These are phyloP conservation scores for Arrhopalites spinosus DNA, from an alignment of 2,888 invertebrate genomes.

Conservation along the genomic window DNA sequence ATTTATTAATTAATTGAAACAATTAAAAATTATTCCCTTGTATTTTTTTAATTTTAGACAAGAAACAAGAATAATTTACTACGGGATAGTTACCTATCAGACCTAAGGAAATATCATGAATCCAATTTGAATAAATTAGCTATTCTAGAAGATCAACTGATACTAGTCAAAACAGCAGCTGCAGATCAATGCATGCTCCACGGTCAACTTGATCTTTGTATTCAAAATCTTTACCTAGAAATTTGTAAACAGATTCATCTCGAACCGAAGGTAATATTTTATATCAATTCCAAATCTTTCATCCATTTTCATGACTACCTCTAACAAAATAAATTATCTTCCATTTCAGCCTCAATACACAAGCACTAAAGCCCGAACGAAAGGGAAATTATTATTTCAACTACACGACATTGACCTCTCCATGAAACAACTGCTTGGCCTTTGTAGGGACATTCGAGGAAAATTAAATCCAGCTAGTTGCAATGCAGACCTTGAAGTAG, in stretches of 20 bases:
- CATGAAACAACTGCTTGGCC: background rate
- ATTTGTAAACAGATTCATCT: background rate
- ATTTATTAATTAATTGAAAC: background rate
- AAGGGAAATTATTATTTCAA: background rate
- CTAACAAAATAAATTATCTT: background rate
- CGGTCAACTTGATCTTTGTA: background rate
- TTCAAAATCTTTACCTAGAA: slow-evolving; percentile 5
- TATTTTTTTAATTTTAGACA: background rate
- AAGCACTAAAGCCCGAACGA: too few species aligned
- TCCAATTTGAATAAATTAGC: background rate
- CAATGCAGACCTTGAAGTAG: background rate
- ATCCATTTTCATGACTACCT: background rate
- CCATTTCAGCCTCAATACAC: too few species aligned
- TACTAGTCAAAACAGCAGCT: background rate
- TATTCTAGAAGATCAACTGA: background rate
- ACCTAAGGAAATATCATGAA: background rate
- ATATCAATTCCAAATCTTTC: background rate
- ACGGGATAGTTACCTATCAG: background rate
- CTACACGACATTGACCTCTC: background rate
- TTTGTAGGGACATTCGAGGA: background rate
- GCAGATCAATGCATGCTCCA: background rate
- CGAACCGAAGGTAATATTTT: background rate
- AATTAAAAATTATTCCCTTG: too few species aligned
- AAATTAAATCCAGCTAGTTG: background rate
- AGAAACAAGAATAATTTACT: background rate